A percentile compares a stretch with the other conserved stretches of the same genome.
Evolutionary conservation across 2,888 invertebrate species (phyloP).

Genomic region (Synergus laeviventris): DNA sequence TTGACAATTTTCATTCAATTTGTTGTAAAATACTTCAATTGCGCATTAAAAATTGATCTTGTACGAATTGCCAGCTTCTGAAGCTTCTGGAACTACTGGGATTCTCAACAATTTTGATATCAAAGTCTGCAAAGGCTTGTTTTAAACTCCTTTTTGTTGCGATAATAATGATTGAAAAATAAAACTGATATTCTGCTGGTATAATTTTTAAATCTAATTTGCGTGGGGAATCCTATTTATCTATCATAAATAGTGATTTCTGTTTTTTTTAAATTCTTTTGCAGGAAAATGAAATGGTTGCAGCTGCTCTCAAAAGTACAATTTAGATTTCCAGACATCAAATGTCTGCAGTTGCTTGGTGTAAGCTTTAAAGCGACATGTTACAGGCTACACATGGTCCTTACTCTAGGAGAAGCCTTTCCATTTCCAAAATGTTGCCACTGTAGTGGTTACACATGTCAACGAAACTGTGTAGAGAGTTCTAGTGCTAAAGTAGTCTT

Average conservation of each 20-base stretch:
- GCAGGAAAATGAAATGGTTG: slow-evolving; percentile 75
- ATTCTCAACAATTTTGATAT: not conserved
- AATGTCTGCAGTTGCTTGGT: slow-evolving; percentile 70
- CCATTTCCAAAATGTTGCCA: slow-evolving; percentile 72
- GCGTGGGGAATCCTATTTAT: not conserved
- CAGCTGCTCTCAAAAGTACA: slow-evolving; percentile 72
- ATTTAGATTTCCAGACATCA: slow-evolving; percentile 73
- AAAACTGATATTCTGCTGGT: too few species aligned
- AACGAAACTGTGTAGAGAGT: slow-evolving; percentile 72
- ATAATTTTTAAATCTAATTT: too few species aligned
- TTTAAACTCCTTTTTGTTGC: not conserved
- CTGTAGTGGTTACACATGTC: slow-evolving; percentile 74
- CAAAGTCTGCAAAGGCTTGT: not conserved
- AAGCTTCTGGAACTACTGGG: not conserved
- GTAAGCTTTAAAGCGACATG: slow-evolving; percentile 75
- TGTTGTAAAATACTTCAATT: slow-evolving; percentile 11
- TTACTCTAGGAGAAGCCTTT: slow-evolving; percentile 68
- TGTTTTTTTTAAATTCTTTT: slow-evolving; percentile 39
- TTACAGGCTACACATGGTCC: slow-evolving; percentile 72
- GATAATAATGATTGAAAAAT: not conserved
- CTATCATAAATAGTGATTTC: not conserved
- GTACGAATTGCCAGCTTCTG: not conserved
- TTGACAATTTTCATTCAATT: slow-evolving; percentile 16
- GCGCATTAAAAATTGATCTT: slow-evolving; percentile 1
- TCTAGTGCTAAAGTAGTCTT: slow-evolving; percentile 73